These are phyloP conservation scores for Rhopalosiphum padi DNA, from an alignment of 1,140 invertebrate species.

Conservation along the genomic window DNA sequence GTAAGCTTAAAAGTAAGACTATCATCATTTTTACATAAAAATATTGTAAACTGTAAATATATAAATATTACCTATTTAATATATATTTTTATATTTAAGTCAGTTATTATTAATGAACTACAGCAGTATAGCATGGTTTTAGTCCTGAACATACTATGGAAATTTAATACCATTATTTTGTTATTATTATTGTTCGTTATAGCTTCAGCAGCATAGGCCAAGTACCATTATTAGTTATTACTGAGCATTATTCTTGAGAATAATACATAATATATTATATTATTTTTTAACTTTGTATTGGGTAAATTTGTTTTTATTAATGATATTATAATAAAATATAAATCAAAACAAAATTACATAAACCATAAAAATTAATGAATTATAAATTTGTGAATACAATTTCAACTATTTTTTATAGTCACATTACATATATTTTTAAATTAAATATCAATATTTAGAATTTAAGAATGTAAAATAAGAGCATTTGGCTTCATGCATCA, in stretches of 20 bases:
- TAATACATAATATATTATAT: neutral
- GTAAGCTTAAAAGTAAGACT: no score
- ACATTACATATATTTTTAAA: neutral
- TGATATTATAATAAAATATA: neutral
- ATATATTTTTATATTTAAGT: no score
- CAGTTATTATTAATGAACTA: no score
- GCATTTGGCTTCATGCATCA: neutral
- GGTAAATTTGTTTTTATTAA: neutral
- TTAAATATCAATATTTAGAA: neutral
- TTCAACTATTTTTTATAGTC: neutral
- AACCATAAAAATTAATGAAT: neutral
- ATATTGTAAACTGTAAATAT: no score
- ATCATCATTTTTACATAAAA: no score
- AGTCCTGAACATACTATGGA: no score
- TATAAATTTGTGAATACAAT: neutral
- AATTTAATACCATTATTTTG: no score
- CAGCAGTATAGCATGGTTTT: no score
- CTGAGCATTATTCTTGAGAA: neutral
- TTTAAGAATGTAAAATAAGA: neutral
- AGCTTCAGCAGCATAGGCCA: no score
- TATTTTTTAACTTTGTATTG: neutral
- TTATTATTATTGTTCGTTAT: no score
- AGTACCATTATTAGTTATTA: no score
- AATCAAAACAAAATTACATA: neutral
- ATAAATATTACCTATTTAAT: no score